These are phyloP conservation scores for Polypedilum pembai DNA, from an alignment of 1,140 invertebrate species.

Conservation along the genomic window DNA sequence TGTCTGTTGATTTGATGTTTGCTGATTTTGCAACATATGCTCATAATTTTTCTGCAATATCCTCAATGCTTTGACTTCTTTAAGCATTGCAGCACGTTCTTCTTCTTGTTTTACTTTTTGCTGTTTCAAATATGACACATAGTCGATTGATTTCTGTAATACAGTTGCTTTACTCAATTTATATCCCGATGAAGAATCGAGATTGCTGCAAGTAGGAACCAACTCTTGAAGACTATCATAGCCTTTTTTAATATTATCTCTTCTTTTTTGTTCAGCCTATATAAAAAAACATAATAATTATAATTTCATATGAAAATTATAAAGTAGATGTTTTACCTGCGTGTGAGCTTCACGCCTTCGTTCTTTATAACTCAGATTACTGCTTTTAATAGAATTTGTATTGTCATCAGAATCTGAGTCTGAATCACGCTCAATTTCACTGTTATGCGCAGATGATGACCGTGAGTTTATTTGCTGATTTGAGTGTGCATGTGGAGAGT, in stretches of 20 bases:
- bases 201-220: slow-evolving; percentile 85
- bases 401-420: slow-evolving; percentile 54
- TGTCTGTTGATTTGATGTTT: slow-evolving; percentile 79
- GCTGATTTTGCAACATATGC: slow-evolving; percentile 91
- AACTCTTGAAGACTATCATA: slow-evolving; percentile 86
- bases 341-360: slow-evolving; percentile 90
- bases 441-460: background rate
- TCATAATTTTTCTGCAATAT: slow-evolving; percentile 94
- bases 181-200: slow-evolving; percentile 74
- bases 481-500: background rate
- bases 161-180: slow-evolving; percentile 95
- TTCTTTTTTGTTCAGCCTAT: slow-evolving; percentile 85
- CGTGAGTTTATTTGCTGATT: background rate
- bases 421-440: slow-evolving; percentile 84
- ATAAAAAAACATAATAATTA: too few relatives aligned
- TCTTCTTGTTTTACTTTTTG: slow-evolving; percentile 91
- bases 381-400: slow-evolving; percentile 51
- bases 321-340: slow-evolving; percentile 90
- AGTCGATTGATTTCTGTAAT: slow-evolving; percentile 85
- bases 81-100: slow-evolving; percentile 82
- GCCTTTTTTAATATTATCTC: slow-evolving; percentile 94
- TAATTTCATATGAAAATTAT: too few relatives aligned
- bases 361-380: slow-evolving; percentile 85
- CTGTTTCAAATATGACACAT: slow-evolving; percentile 82
- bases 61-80: slow-evolving; percentile 87